A percentile compares a stretch with the other conserved stretches of the same genome.
These are phyloP conservation scores for Marisa cornuarietis DNA, from an alignment of 1,140 invertebrate genomes.

Conservation along the genomic window DNA sequence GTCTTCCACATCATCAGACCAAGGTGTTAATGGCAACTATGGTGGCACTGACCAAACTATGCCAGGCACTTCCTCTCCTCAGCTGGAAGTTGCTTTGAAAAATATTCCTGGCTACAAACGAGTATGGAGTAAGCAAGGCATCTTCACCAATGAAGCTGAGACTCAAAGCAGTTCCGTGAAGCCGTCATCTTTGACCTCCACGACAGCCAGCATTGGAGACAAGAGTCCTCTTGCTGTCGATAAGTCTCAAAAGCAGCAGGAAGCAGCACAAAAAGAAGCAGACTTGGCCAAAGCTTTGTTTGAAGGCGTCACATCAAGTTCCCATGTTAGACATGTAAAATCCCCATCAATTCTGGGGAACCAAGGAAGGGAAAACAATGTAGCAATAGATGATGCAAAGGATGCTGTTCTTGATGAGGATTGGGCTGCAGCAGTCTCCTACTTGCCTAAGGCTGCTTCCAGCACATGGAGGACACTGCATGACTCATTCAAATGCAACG, in stretches of 20 bases:
- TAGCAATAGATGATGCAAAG: too few relatives aligned
- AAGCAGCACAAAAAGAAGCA: not conserved
- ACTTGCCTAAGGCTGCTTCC: not conserved
- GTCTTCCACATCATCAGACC: too few relatives aligned
- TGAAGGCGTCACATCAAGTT: conserved; percentile 4
- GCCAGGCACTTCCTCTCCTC: not conserved
- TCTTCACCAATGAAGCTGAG: not conserved
- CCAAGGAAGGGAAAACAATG: too few relatives aligned
- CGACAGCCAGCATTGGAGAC: too few relatives aligned
- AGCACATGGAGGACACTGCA: conserved; percentile 13
- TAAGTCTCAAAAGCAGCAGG: not conserved
- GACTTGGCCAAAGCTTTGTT: conserved; percentile 29
- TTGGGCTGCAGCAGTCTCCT: not conserved
- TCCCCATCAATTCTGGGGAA: not conserved
- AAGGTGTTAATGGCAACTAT: too few relatives aligned
- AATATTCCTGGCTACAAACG: not conserved
- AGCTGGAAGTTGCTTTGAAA: not conserved
- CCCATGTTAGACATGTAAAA: too few relatives aligned
- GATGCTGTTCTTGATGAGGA: not conserved
- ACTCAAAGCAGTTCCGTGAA: not conserved
- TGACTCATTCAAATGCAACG: too few relatives aligned
- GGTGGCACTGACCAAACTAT: too few relatives aligned
- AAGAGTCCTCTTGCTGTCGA: too few relatives aligned
- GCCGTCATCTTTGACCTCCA: not conserved
- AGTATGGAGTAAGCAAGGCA: conserved; percentile 9